phyloP scores from a whole-genome alignment of 2,113 vertebrate species.

The Thryonomys swinderianus region DNA sequence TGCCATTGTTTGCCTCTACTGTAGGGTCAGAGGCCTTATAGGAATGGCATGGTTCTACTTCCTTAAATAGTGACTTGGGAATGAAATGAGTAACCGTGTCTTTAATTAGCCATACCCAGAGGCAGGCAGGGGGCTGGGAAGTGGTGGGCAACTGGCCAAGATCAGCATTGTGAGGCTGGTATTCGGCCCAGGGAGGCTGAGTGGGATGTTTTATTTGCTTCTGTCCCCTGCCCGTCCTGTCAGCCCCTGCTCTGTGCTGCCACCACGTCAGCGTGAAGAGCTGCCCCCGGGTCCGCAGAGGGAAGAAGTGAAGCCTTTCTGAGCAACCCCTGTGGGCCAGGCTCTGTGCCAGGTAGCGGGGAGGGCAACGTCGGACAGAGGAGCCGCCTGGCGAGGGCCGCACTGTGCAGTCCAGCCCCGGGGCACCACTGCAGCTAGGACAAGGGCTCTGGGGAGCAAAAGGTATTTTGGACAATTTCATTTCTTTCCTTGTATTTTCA shows the following conservation, averaged over 20 bases:
- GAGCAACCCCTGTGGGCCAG: neutral
- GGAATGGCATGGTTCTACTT: constrained; percentile 75
- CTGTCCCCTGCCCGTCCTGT: neutral
- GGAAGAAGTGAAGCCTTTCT: neutral
- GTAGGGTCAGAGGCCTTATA: constrained; percentile 75
- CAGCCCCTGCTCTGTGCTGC: neutral
- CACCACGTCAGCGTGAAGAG: neutral
- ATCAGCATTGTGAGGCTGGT: constrained; percentile 57
- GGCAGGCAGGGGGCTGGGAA: constrained; percentile 66
- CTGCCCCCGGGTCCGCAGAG: neutral
- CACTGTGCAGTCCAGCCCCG: fast-evolving
- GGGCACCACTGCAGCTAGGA: neutral
- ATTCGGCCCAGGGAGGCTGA: neutral
- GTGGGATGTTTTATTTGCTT: constrained; percentile 48
- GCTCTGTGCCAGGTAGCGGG: neutral
- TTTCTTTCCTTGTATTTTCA: neutral
- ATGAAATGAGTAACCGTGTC: constrained; percentile 77
- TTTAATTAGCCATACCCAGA: constrained; percentile 79
- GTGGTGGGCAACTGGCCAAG: constrained; percentile 70
- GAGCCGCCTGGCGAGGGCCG: neutral
- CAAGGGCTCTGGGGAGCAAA: neutral
- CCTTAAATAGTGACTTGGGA: constrained; percentile 81
- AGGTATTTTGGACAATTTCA: neutral
- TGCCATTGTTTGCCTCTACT: constrained; percentile 66
- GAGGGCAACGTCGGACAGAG: neutral